These are phyloP conservation scores for Eulithis testata DNA, from an alignment of 2,888 invertebrate genomes.

Conservation along the genomic window DNA sequence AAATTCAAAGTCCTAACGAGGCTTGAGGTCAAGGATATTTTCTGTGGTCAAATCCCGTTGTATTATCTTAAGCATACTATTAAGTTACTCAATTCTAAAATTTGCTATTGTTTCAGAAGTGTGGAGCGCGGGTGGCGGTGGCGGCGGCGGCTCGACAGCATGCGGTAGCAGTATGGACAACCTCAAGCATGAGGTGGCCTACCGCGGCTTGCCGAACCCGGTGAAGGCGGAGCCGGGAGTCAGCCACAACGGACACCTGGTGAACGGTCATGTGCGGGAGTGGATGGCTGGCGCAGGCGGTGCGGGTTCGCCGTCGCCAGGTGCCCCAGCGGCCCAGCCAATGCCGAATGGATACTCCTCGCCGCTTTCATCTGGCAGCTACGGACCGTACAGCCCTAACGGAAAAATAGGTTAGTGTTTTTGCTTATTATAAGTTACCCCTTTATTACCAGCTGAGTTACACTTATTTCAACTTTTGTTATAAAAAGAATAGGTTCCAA, in stretches of 20 bases:
- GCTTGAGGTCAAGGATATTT: not conserved
- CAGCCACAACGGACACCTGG: constrained; percentile 80
- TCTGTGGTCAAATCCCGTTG: not conserved
- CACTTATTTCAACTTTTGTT: no score
- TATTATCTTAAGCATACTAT: no score
- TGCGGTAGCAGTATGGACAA: constrained; percentile 85
- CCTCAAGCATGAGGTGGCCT: constrained; percentile 87
- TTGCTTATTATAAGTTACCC: not conserved
- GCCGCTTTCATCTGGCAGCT: constrained; percentile 94
- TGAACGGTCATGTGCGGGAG: constrained; percentile 79
- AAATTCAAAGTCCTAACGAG: no score
- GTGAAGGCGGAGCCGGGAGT: constrained; percentile 81
- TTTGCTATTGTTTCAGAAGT: constrained; percentile 64
- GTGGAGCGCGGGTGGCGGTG: constrained; percentile 82
- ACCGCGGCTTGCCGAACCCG: constrained; percentile 80
- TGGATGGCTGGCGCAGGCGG: constrained; percentile 81
- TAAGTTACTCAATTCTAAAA: not conserved
- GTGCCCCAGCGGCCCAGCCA: constrained; percentile 85
- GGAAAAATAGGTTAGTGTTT: constrained; percentile 92
- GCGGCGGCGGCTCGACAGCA: constrained; percentile 77
- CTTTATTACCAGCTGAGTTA: no score
- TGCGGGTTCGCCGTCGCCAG: constrained; percentile 87
- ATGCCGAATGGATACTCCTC: constrained; percentile 92
- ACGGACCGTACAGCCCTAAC: constrained; percentile 95
- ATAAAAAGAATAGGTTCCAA: no score